A percentile compares a stretch with the other conserved stretches of the same genome.
phyloP scores from a whole-genome alignment of 2,113 vertebrate species.

The Phocoena phocoena region DNA sequence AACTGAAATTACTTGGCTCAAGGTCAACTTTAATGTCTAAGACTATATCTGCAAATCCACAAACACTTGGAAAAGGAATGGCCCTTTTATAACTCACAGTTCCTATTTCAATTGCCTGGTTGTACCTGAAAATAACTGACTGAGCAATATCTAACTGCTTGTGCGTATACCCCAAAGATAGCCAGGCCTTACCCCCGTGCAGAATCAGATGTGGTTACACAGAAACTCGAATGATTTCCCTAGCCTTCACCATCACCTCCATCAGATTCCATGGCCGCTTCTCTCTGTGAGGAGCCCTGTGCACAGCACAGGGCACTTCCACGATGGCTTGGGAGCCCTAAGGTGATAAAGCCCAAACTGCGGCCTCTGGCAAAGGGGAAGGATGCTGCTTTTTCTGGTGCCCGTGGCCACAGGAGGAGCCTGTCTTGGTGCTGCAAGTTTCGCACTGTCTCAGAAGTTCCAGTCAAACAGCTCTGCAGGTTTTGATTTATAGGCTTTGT shows the following conservation, averaged over 20 bases:
- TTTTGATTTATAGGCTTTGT: not conserved
- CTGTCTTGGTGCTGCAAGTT: not conserved
- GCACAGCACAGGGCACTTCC: accelerated
- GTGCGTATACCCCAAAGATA: not conserved
- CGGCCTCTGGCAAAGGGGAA: accelerated
- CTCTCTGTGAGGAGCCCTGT: not conserved
- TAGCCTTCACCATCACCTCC: not conserved
- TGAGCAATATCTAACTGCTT: not conserved
- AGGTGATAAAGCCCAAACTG: not conserved
- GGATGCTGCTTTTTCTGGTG: not conserved
- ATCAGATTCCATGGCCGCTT: not conserved
- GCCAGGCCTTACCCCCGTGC: too few species aligned
- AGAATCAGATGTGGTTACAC: not conserved
- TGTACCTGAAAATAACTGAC: not conserved
- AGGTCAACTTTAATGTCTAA: not conserved
- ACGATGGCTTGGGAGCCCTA: accelerated
- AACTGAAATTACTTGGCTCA: not conserved
- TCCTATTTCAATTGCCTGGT: not conserved
- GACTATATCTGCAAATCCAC: not conserved
- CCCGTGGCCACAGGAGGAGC: accelerated
- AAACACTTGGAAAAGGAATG: not conserved
- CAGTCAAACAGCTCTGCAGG: not conserved
- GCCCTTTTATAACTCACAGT: not conserved
- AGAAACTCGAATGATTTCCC: not conserved
- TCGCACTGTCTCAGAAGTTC: not conserved